Evolutionary conservation across 2,113 vertebrate species (phyloP).

Genomic region (Barbus barbus): DNA sequence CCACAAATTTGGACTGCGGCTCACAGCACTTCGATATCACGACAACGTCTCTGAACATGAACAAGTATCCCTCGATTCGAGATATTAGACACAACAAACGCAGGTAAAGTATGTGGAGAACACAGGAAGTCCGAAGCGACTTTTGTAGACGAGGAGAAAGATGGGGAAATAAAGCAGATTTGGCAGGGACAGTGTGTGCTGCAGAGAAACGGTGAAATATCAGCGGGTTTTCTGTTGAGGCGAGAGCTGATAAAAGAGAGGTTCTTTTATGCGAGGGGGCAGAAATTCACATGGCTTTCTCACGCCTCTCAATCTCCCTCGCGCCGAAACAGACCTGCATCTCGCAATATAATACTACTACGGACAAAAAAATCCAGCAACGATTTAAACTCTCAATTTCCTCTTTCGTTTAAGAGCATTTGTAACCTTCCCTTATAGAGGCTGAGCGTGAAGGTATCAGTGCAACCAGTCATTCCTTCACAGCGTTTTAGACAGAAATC

Average conservation of each 20-base stretch:
- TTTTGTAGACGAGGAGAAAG: constrained; percentile 27
- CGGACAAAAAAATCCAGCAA: constrained; percentile 30
- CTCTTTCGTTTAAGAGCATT: constrained; percentile 45
- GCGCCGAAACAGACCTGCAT: constrained; percentile 48
- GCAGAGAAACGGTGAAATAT: constrained; percentile 59
- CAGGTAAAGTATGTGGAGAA: neutral
- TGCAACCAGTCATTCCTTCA: neutral
- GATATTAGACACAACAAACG: neutral
- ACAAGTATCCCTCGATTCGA: neutral
- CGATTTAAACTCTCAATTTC: constrained; percentile 55
- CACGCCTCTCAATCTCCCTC: constrained; percentile 55
- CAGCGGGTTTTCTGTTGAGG: constrained; percentile 43
- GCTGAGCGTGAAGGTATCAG: constrained; percentile 28
- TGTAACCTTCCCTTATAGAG: constrained; percentile 43
- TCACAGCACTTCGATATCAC: constrained; percentile 54
- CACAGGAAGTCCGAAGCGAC: neutral
- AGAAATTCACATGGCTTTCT: constrained; percentile 50
- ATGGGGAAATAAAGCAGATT: constrained; percentile 31
- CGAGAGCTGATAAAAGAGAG: constrained; percentile 60
- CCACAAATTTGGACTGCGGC: constrained; percentile 64
- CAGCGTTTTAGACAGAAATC: neutral
- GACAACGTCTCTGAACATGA: constrained; percentile 24
- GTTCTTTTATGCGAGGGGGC: constrained; percentile 48
- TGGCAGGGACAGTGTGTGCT: constrained; percentile 50
- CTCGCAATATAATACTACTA: constrained; percentile 48